Conservation (phyloP, 2,888 invertebrate species). For the Nysson spinosus region DNA sequence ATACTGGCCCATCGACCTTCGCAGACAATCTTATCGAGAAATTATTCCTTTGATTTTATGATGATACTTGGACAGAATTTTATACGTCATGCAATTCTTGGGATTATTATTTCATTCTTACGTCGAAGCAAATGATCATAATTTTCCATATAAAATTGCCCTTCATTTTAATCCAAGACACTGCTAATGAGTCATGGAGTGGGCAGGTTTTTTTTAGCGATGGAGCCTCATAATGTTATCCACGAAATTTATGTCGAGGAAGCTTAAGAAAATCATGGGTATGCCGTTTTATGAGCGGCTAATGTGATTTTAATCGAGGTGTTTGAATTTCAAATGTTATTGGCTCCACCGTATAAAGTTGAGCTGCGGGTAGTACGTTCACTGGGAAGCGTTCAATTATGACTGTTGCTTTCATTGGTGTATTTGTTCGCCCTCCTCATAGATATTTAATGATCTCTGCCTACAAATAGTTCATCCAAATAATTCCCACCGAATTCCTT, state of each 20-base stretch:
- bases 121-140: too few species aligned
- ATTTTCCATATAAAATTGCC: conserved; percentile 2
- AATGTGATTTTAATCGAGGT: conserved; percentile 75
- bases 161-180: conserved; percentile 23
- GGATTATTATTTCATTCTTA: too few species aligned
- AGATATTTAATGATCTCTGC: too few species aligned
- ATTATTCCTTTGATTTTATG: too few species aligned
- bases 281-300: conserved; percentile 63
- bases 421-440: conserved; percentile 6
- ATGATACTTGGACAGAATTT: too few species aligned
- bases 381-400: conserved; percentile 47
- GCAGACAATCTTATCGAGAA: conserved; percentile 32
- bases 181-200: conserved; percentile 12
- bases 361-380: conserved; percentile 18
- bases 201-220: background rate
- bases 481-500: too few species aligned
- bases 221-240: conserved; percentile 46
- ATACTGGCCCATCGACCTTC: conserved; percentile 36
- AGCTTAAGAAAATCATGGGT: conserved; percentile 24
- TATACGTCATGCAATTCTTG: too few species aligned
- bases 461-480: too few species aligned
- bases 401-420: conserved; percentile 43
- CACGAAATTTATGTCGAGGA: conserved; percentile 28
- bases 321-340: conserved; percentile 75
- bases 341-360: conserved; percentile 53